Evolutionary conservation across 2,797 vertebrate genomes (phyloP), one percentile per base, ranked within the genome.

Genomic region (Phoebastria nigripes): DNA sequence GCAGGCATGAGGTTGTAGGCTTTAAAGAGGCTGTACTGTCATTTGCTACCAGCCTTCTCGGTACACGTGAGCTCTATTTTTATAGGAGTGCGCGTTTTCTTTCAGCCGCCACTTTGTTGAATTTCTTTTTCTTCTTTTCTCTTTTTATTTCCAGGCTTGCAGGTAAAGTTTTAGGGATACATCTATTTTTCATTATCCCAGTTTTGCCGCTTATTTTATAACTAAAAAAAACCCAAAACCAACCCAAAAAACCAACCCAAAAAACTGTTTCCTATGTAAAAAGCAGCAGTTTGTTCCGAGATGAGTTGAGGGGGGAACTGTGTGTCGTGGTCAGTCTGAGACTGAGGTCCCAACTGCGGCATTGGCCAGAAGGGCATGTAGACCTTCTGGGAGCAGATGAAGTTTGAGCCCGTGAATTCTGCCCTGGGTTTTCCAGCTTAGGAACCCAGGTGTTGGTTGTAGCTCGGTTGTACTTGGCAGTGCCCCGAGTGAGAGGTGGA

Each of bases 61-160:
- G 81, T 96, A 92, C 94, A 94, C 90, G 93, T 96, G 96, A 97
- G 96, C 95, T 93, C 96, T 95, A 93, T 96, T 96, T 96, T 92
- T 96, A 74, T 20, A 83, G 85, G 83, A 89, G 52, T 61, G 90
- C 3, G 29, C 22, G 0, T 85, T 95, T 88, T 82, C 93, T 95
- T 95, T 93, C 93, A 92, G 81, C 74, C 14, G 13, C 67, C 82
- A 92, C 96, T 95, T 95, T 96, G 94, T 91, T 96, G 74, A 63
- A 90, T 82, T 93, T 70, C 42, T 91, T 71, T 91, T 62, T 92
- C 12, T 79, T 85, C 66, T 76, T 63, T 77, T 62, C 35, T 19
- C 63, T 89, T 51, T 92, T 87, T 58, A 80, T 94, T 93, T 63
- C 80, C 37, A 80, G 86, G 61, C 90, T 95, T 59, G 71, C 83